These are phyloP conservation scores for Auanema sp. DNA, from an alignment of 2,888 invertebrate genomes.

Conservation along the genomic window DNA sequence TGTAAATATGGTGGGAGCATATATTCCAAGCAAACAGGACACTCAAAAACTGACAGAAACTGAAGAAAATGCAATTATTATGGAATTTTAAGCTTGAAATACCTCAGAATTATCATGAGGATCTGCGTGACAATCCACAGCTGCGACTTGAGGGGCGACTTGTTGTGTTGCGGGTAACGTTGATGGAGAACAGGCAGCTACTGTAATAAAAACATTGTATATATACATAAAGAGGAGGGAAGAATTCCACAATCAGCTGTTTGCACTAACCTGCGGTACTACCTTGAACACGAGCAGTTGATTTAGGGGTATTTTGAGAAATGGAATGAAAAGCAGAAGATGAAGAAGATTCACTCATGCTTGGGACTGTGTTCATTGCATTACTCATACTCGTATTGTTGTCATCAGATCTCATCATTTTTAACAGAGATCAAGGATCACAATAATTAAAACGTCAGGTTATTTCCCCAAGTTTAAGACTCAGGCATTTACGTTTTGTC, in stretches of 20 bases:
- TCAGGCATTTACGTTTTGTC: too few relatives aligned
- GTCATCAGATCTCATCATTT: too few relatives aligned
- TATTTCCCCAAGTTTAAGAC: too few relatives aligned
- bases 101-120: constrained; percentile 42
- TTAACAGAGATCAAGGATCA: too few relatives aligned
- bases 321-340: constrained; percentile 5
- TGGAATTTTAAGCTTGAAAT: too few relatives aligned
- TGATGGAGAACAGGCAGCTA: constrained; percentile 15
- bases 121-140: constrained; percentile 26
- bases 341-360: too few relatives aligned
- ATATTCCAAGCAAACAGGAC: constrained; percentile 93
- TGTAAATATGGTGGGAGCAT: constrained; percentile 97
- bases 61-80: constrained; percentile 9
- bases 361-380: too few relatives aligned
- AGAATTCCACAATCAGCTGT: too few relatives aligned
- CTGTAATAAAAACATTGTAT: constrained; percentile 12
- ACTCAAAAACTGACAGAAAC: constrained; percentile 66
- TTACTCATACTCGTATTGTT: too few relatives aligned
- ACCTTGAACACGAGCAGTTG: constrained; percentile 40
- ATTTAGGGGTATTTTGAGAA: constrained; percentile 35
- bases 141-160: constrained; percentile 36
- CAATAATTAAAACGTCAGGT: too few relatives aligned
- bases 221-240: not conserved
- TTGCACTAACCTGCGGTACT: constrained; percentile 18
- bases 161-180: constrained; percentile 20